Evolutionary conservation across 2,888 invertebrate genomes (phyloP).

Genomic region (Marasmarcha lunaedactyla): DNA sequence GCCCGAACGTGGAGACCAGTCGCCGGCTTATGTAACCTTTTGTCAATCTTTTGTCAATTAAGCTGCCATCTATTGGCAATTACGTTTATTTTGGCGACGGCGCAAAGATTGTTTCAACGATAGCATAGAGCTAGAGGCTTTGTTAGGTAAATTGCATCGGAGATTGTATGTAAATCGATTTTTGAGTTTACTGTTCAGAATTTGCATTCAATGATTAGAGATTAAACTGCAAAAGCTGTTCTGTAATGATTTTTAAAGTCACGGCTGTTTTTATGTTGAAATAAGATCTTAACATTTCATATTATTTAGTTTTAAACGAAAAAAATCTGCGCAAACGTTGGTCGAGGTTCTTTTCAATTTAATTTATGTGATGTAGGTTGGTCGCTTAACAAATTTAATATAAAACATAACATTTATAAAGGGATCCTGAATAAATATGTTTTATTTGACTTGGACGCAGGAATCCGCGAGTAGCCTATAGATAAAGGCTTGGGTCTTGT

Average conservation of each 20-base stretch:
- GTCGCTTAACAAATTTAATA: conserved; percentile 13
- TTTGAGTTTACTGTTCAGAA: no score
- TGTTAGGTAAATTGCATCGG: no score
- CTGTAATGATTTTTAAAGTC: no score
- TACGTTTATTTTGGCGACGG: not conserved
- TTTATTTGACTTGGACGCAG: conserved; percentile 19
- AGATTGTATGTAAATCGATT: no score
- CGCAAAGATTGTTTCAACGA: not conserved
- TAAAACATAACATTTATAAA: conserved; percentile 26
- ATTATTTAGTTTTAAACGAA: no score
- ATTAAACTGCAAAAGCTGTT: no score
- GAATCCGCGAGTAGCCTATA: not conserved
- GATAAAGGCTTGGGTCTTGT: not conserved
- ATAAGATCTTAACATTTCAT: conserved; percentile 3
- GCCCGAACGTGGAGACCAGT: no score
- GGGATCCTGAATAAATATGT: conserved; percentile 31
- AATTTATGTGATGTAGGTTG: no score
- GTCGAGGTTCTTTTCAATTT: no score
- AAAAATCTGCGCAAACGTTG: no score
- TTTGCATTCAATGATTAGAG: no score
- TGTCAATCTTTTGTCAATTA: not conserved
- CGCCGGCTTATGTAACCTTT: no score
- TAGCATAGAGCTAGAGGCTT: not conserved
- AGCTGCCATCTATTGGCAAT: not conserved
- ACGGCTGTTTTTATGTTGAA: conserved; percentile 2